phyloP scores from a whole-genome alignment of 2,888 invertebrate genomes.

The Andrena bucephala region DNA sequence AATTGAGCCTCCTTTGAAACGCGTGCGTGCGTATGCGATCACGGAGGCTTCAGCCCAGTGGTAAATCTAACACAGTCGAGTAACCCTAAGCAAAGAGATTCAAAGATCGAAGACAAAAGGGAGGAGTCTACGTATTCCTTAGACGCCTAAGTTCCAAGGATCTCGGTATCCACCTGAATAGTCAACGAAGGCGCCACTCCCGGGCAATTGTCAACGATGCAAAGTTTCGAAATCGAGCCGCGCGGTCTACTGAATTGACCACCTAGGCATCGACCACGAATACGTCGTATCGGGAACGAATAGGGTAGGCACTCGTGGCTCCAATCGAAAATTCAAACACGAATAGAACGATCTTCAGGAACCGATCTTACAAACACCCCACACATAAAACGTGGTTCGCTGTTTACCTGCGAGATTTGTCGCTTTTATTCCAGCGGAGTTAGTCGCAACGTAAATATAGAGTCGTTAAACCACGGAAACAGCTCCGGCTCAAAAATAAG shows the following conservation, averaged over 20 bases:
- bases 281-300: background rate
- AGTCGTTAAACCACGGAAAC: background rate
- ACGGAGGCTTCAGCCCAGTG: constrained; percentile 1
- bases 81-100: too few relatives aligned
- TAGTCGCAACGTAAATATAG: background rate
- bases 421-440: background rate
- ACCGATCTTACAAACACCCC: background rate
- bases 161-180: background rate
- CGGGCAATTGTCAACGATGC: background rate
- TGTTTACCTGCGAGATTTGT: background rate
- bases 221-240: constrained; percentile 7
- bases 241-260: background rate
- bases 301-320: background rate
- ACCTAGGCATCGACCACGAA: background rate
- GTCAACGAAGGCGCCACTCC: background rate
- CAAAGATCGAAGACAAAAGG: background rate
- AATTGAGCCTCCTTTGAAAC: constrained; percentile 12
- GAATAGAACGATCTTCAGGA: background rate
- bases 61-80: too few relatives aligned
- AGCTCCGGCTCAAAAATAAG: background rate
- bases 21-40: background rate
- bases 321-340: background rate
- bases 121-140: background rate
- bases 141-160: background rate
- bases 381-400: background rate